Percentiles rank a stretch among this genome's conserved stretches.
Conservation (phyloP, 1,140 invertebrate genomes). For the Euglossa dilemma region DNA sequence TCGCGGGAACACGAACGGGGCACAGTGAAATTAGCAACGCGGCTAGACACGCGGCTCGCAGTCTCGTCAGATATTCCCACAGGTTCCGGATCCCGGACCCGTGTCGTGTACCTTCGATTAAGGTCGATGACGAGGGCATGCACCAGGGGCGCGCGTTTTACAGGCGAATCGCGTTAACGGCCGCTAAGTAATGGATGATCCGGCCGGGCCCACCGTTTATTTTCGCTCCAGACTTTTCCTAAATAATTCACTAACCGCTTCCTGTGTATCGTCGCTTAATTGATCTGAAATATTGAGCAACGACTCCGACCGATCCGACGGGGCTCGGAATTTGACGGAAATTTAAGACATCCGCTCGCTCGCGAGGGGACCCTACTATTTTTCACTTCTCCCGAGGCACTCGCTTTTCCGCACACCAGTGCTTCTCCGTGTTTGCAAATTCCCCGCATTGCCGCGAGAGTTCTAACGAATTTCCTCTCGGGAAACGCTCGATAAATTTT, state of each 20-base stretch:
- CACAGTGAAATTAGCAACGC: slow-evolving; percentile 17
- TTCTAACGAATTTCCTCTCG: too few species aligned
- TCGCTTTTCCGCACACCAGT: too few species aligned
- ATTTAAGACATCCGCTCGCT: slow-evolving; percentile 51
- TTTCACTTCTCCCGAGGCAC: too few species aligned
- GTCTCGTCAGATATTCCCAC: slow-evolving; percentile 41
- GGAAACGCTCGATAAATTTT: too few species aligned
- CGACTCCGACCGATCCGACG: slow-evolving; percentile 16
- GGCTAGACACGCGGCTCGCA: slow-evolving; percentile 1
- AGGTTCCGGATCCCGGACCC: slow-evolving; percentile 20
- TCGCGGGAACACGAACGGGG: neutral
- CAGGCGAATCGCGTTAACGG: slow-evolving; percentile 67
- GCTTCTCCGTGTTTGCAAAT: too few species aligned
- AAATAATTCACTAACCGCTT: slow-evolving; percentile 66
- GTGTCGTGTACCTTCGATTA: slow-evolving; percentile 54
- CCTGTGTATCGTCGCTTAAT: slow-evolving; percentile 67
- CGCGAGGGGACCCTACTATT: too few species aligned
- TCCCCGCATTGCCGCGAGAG: too few species aligned
- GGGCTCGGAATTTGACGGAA: slow-evolving; percentile 50
- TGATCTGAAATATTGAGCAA: slow-evolving; percentile 71
- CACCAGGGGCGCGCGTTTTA: slow-evolving; percentile 44
- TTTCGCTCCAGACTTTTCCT: slow-evolving; percentile 67
- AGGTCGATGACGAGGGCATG: slow-evolving; percentile 50
- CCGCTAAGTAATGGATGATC: slow-evolving; percentile 67
- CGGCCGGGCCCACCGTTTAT: slow-evolving; percentile 51